These are phyloP conservation scores for Drosophila suboccidentalis DNA, from an alignment of 2,888 invertebrate species.

Conservation along the genomic window DNA sequence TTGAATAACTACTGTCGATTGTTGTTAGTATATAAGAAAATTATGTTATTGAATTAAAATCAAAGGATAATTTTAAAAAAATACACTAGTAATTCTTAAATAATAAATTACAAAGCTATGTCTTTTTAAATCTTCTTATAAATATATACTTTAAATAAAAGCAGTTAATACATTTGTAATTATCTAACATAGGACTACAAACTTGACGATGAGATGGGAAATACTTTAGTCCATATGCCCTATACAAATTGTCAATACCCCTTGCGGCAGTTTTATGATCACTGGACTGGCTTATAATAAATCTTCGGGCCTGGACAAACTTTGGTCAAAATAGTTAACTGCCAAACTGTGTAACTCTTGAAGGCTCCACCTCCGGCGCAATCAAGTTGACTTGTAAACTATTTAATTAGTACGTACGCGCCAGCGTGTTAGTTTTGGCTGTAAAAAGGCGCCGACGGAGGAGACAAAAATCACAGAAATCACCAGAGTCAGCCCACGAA, in stretches of 20 bases:
- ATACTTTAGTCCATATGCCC: not conserved
- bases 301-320: constrained; percentile 32
- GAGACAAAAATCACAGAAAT: constrained; percentile 40
- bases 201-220: not conserved
- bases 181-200: not conserved
- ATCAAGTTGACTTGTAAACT: constrained; percentile 77
- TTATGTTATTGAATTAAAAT: too few species aligned
- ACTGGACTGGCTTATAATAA: constrained; percentile 46
- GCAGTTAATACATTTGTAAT: too few species aligned
- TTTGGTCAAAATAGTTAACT: constrained; percentile 13
- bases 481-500: constrained; percentile 63
- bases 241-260: not conserved
- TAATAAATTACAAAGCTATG: too few species aligned
- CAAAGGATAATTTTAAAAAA: too few species aligned
- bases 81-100: too few species aligned
- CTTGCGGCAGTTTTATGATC: not conserved
- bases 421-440: constrained; percentile 74
- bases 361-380: constrained; percentile 45
- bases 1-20: not conserved
- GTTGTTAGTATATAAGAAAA: too few species aligned
- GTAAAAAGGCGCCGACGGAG: constrained; percentile 74
- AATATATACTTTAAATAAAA: too few species aligned
- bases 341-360: constrained; percentile 12
- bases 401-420: constrained; percentile 78
- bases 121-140: too few species aligned